Conservation (phyloP, 2,113 vertebrate genomes). For the Empidonax traillii region DNA sequence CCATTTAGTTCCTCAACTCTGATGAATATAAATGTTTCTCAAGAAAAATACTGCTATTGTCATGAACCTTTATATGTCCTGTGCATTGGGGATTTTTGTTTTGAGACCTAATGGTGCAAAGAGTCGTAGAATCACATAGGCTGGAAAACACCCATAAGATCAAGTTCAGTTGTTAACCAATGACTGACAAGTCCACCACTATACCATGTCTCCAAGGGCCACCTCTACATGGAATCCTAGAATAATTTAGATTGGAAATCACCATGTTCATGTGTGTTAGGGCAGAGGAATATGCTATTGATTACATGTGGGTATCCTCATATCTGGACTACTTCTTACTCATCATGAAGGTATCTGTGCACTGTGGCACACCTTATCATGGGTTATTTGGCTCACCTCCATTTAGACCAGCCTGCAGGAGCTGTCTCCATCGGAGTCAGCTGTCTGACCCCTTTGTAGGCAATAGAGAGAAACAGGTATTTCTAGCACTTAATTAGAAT, state of each 20-base stretch:
- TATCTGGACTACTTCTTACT: neutral
- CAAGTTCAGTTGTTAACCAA: neutral
- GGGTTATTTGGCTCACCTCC: neutral
- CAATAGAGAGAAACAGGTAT: neutral
- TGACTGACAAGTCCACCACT: neutral
- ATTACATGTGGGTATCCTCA: neutral
- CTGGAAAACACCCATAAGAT: neutral
- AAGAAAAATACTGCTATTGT: neutral
- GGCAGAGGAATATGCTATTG: neutral
- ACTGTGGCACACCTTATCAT: neutral
- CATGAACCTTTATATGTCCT: neutral
- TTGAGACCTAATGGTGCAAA: neutral
- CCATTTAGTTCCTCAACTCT: neutral
- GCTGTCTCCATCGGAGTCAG: neutral
- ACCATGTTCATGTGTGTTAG: fast-evolving
- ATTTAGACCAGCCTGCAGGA: neutral
- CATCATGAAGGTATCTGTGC: neutral
- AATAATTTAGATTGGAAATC: neutral
- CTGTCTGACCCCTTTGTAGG: neutral
- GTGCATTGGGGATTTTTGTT: neutral
- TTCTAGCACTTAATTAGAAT: neutral
- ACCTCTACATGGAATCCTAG: neutral
- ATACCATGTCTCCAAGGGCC: neutral
- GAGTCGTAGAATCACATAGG: neutral
- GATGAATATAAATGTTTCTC: neutral